These are phyloP conservation scores for Ochotona curzoniae DNA, from an alignment of 2,113 vertebrate species.

Conservation along the genomic window DNA sequence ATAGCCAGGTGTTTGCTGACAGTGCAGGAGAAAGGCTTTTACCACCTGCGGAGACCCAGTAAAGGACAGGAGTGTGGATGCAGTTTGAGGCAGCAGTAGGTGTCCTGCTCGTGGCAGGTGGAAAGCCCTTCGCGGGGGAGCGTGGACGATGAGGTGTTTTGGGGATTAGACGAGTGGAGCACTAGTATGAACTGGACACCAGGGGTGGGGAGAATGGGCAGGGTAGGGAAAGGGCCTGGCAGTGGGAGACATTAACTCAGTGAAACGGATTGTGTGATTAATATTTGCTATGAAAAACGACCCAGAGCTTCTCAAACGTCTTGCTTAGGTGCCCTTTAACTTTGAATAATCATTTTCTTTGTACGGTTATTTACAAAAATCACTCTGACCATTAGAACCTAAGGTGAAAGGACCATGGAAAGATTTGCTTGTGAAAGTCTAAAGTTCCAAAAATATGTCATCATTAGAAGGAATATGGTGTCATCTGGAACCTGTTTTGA, in stretches of 20 bases:
- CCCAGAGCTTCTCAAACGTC: background rate
- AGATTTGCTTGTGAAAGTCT: constrained; percentile 17
- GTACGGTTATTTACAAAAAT: background rate
- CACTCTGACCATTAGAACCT: background rate
- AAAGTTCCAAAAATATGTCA: background rate
- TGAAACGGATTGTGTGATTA: background rate
- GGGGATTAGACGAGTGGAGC: background rate
- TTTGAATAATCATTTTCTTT: constrained; percentile 7
- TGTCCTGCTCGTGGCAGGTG: background rate
- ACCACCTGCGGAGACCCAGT: background rate
- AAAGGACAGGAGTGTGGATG: background rate
- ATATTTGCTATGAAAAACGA: constrained; percentile 9
- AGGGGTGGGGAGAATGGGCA: background rate
- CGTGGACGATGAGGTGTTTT: background rate
- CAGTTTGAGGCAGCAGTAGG: background rate
- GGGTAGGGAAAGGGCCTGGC: background rate
- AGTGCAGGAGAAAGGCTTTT: background rate
- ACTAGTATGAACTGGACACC: background rate
- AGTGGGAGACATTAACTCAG: background rate
- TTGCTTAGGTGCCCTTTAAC: constrained; percentile 32
- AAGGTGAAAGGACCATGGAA: constrained; percentile 9
- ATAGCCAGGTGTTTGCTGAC: background rate
- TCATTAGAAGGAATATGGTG: background rate
- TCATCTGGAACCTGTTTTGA: background rate
- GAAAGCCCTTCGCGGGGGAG: background rate